These are phyloP conservation scores for Ophioninae sp. DNA, from an alignment of 2,888 invertebrate species.

Conservation along the genomic window DNA sequence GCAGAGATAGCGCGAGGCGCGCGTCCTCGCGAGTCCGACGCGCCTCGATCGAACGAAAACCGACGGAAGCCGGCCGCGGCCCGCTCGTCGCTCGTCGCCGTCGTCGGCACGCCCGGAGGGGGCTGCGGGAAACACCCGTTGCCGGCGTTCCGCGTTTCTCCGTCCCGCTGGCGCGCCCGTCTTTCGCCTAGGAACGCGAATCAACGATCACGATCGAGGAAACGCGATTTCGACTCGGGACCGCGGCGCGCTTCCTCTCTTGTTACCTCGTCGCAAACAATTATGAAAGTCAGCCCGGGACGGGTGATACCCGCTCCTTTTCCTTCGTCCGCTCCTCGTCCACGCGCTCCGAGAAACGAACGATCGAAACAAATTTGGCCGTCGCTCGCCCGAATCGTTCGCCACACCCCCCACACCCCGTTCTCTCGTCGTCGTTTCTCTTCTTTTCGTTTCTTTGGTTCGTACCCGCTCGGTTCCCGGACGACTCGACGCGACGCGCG, in stretches of 20 bases:
- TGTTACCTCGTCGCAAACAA: constrained; percentile 77
- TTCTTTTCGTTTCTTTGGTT: neutral
- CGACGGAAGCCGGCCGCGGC: neutral
- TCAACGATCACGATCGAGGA: neutral
- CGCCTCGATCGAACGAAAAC: neutral
- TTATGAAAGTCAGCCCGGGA: constrained; percentile 74
- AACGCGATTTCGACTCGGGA: neutral
- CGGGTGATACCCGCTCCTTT: neutral
- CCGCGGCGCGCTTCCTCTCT: neutral
- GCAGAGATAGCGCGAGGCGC: constrained; percentile 38
- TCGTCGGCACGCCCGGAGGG: too few species aligned
- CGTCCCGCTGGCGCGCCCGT: neutral
- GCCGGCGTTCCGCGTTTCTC: neutral
- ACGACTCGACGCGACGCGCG: neutral
- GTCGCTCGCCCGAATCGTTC: neutral
- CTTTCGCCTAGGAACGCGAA: neutral
- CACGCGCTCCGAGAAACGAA: neutral
- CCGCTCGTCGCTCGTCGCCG: neutral
- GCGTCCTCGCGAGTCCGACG: constrained; percentile 56
- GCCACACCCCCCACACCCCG: too few species aligned
- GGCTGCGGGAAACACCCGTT: neutral
- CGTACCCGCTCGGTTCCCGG: neutral
- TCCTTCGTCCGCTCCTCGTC: neutral
- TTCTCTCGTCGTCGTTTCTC: neutral
- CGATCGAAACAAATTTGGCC: neutral